Base-by-base conservation (phyloP, 2,888 invertebrate species). In the Trachelus iudaicus region DNA sequence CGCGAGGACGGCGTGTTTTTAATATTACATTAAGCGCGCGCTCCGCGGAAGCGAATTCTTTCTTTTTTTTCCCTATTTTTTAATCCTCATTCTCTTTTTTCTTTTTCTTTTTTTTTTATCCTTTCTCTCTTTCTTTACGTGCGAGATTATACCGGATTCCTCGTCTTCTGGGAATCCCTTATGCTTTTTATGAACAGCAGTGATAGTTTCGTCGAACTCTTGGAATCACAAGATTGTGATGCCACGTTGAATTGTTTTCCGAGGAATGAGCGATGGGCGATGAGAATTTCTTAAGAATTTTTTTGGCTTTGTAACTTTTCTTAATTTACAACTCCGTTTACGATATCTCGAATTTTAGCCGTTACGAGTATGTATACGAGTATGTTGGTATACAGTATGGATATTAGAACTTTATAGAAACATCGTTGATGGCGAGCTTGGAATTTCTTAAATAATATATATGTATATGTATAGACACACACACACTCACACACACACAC, bases 1-100 rank as follows among this genome's bases (percentile, higher is more conserved):
- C 90, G 88, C 90, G 83, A 79, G 79, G 83, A 82, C 84, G 83
- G 78, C 85, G 84, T 86, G 85, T 87, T 88, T 87, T 88, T 88
- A 89, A 89, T 87, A 87, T 87, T 86, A 84, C 86, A 88, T 88
- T 86, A 86, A 87, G 84, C 81, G 79, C 75, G 79, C 80, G 75
- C 76, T 69, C 56, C 71, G 73, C 56, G 73, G 74, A 68, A 74
- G 9, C 56, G 56, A 56, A 56, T 56, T 56, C 56, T 56, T 56
- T 56, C 56, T 56, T 56, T 56, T 23, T 23, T 56, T 56, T 23
- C 15, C 9, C 0, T 23, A 23, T 56, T 23, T 56, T 40, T 40
- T 15, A 9, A 23, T 56, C 0, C 6, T 40, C 15, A 23, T 15
- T 40, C 15, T 6, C 4, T 15, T 23, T 23, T 1, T 13, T 12